Percentiles rank a stretch among this genome's conserved stretches.
Conservation (phyloP, 2,797 vertebrate species). For the Gadopsis bispinosus region DNA sequence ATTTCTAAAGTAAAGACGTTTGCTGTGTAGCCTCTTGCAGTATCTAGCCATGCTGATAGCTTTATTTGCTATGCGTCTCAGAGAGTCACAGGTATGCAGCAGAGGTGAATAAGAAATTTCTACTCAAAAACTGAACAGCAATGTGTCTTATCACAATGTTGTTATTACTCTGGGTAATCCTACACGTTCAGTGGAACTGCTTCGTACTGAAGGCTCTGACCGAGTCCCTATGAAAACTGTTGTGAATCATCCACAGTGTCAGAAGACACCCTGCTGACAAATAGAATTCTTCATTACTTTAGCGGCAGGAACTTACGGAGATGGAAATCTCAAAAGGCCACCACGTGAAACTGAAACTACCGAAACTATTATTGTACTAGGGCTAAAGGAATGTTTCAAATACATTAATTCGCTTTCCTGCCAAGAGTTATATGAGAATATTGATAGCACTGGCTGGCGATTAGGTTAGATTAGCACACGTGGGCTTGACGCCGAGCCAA, state of each 20-base stretch:
- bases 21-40: background rate
- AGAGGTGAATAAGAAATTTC: background rate
- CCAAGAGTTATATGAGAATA: background rate
- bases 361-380: background rate
- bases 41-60: background rate
- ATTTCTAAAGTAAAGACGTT: background rate
- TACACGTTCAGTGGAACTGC: background rate
- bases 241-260: background rate
- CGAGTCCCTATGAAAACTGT: background rate
- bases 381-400: background rate
- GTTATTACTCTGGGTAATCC: slow-evolving; percentile 1
- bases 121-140: background rate
- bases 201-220: background rate
- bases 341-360: background rate
- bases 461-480: slow-evolving; percentile 2
- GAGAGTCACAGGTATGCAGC: background rate
- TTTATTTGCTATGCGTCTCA: background rate
- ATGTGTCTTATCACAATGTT: background rate
- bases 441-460: too few species aligned
- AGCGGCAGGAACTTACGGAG: background rate
- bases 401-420: background rate
- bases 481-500: background rate
- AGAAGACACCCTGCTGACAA: background rate
- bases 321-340: background rate
- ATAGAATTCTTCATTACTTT: background rate